A percentile compares a stretch with the other conserved stretches of the same genome.
phyloP scores from a whole-genome alignment of 2,797 vertebrate genomes.

The Anolis apletophallus region DNA sequence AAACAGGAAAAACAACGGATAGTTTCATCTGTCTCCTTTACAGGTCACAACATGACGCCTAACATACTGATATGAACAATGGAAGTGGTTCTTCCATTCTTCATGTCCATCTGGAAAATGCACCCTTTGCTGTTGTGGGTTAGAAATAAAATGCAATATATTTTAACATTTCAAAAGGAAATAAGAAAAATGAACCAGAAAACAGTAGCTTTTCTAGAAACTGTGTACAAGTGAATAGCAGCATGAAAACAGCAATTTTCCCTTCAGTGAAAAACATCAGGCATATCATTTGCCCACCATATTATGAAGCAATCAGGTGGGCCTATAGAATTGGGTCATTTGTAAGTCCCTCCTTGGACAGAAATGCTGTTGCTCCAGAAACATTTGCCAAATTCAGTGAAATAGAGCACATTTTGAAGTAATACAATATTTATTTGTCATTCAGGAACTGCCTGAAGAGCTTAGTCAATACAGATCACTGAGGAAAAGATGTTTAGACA shows the following conservation, averaged over 20 bases:
- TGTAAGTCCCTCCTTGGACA: background rate
- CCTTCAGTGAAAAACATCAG: background rate
- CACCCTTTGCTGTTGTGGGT: constrained; percentile 23
- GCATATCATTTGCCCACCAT: background rate
- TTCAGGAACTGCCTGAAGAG: background rate
- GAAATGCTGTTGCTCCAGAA: background rate
- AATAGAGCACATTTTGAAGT: background rate
- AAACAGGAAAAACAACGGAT: background rate
- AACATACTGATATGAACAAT: background rate
- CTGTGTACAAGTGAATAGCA: background rate
- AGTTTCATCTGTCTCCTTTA: background rate
- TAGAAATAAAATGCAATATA: constrained; percentile 33
- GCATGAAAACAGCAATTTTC: background rate
- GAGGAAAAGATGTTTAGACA: fast-evolving
- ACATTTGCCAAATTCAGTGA: background rate
- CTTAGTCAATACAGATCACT: background rate
- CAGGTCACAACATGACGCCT: background rate
- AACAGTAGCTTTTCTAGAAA: background rate
- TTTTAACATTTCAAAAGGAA: background rate
- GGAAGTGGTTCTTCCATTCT: constrained; percentile 24
- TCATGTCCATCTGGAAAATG: constrained; percentile 19
- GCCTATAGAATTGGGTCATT: background rate
- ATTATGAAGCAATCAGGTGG: constrained; percentile 9
- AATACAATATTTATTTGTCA: background rate
- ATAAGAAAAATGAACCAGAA: background rate